Conservation (phyloP, 2,797 vertebrate genomes). For the Galaxias olidus region DNA sequence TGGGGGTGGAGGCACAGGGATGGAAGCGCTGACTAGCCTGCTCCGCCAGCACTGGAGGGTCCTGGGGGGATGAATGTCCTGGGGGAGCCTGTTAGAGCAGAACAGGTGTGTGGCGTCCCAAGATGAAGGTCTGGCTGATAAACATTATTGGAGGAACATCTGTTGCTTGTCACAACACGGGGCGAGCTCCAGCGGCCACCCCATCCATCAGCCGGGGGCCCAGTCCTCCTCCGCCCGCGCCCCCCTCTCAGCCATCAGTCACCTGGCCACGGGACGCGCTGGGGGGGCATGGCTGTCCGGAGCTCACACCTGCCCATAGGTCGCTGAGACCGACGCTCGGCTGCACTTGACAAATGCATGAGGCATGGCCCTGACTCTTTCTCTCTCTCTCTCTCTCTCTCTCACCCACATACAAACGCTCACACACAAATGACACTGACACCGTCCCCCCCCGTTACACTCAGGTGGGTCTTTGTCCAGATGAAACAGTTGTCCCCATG, state of each 20-base stretch:
- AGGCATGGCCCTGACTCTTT: no score
- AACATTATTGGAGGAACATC: slow-evolving; percentile 85
- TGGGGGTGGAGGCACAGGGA: slow-evolving; percentile 33
- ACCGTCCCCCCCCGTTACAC: not conserved
- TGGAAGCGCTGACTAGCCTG: slow-evolving; percentile 58
- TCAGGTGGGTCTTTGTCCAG: slow-evolving; percentile 35
- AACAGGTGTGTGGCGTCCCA: slow-evolving; percentile 80
- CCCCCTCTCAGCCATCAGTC: slow-evolving; percentile 64
- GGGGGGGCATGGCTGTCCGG: slow-evolving; percentile 47
- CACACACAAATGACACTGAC: slow-evolving; percentile 5
- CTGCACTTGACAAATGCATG: slow-evolving; percentile 68
- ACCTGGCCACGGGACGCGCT: slow-evolving; percentile 42
- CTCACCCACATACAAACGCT: slow-evolving; percentile 17
- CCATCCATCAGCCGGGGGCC: slow-evolving; percentile 74
- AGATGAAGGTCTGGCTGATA: slow-evolving; percentile 77
- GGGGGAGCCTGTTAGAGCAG: slow-evolving; percentile 71
- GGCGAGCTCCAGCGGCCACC: slow-evolving; percentile 44
- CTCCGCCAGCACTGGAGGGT: no score
- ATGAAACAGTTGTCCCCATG: slow-evolving; percentile 44
- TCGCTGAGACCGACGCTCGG: slow-evolving; percentile 58
- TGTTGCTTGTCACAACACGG: slow-evolving; percentile 81
- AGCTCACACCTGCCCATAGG: slow-evolving; percentile 60
- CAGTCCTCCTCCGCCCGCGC: slow-evolving; percentile 35
- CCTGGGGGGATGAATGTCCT: slow-evolving; percentile 66
- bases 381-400: no score